Percentiles rank a stretch among this genome's conserved stretches.
These are phyloP conservation scores for Tiliqua scincoides DNA, from an alignment of 2,113 vertebrate genomes.

Conservation along the genomic window DNA sequence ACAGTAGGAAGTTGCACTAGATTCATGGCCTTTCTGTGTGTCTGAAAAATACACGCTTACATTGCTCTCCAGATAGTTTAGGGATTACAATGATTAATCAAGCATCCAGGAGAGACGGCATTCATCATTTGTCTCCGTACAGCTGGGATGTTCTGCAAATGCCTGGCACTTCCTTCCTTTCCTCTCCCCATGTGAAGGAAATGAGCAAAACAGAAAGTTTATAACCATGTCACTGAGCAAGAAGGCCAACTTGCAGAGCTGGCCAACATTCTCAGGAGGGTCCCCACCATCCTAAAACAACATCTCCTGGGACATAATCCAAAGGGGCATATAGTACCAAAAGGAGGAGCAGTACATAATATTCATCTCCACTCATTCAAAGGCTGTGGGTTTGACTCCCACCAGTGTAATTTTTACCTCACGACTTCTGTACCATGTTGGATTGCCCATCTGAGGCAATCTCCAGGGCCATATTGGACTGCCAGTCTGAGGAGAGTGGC, in stretches of 20 bases:
- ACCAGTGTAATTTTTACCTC: neutral
- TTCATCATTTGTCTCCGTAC: conserved; percentile 52
- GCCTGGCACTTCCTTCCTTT: conserved; percentile 50
- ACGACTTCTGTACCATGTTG: too few relatives aligned
- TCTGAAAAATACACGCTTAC: conserved; percentile 27
- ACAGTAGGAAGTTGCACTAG: conserved; percentile 4
- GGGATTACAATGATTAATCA: conserved; percentile 49
- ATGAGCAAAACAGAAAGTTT: conserved; percentile 21
- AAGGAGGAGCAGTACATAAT: too few relatives aligned
- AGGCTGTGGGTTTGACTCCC: neutral
- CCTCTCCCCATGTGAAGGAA: conserved; percentile 32
- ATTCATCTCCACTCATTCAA: too few relatives aligned
- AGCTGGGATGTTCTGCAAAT: conserved; percentile 54
- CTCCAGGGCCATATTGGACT: too few relatives aligned
- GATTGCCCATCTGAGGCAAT: too few relatives aligned
- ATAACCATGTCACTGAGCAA: neutral
- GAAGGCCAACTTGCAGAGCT: neutral
- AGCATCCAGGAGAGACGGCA: conserved; percentile 43
- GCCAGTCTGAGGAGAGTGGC: too few relatives aligned
- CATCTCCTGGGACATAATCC: too few relatives aligned
- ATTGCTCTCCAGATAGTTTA: conserved; percentile 48
- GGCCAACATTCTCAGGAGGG: neutral
- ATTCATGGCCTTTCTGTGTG: neutral
- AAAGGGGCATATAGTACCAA: too few relatives aligned
- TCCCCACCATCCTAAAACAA: neutral